Base-by-base conservation (phyloP, 2,888 invertebrate species). In the Trissonchulus sp. region DNA sequence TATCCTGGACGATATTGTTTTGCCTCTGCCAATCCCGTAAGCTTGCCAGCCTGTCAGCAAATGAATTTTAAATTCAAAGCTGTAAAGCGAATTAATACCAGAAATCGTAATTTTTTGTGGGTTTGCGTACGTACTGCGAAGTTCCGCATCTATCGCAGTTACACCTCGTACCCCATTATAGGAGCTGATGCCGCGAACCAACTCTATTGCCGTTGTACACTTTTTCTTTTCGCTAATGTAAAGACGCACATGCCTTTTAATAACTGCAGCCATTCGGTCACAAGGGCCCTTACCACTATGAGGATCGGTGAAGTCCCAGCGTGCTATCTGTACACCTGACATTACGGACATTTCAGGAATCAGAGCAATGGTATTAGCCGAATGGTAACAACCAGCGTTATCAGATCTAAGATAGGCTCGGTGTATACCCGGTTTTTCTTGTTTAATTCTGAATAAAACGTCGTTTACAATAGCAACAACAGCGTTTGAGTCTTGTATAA, bases 351-450 rank as follows among this genome's bases (percentile, higher is more conserved):
- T 3, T 15, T 15, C 8, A 8, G 35, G 69, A 33, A 69, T 34
- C 3, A 31, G 15, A 8, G 69, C 35, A 8, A 69, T 8, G 3
- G 35, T 69, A 8, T 69, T 15, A 33, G 31, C 15, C 3, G 28
- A 18, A 69, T 69, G 69, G 28, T 69, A 69, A 31, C 69, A 69
- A 8, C 69, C 69, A 34, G 69, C 69, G 31, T 69, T 69, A n/a
- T 69, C 69, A 3, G 69, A 69, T 69, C 69, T 69, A 33, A 33
- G 3, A 69, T 33, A 69, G 2, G 69, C 35, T 34, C 15, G 3
- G 31, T 34, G 3, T 33, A 69, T 33, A 33, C 2, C 15, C 3
- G 69, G 69, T 34, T 34, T 30, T 69, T 69, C 69, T 30, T 30
- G 31, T 8, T 69, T 30, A 15, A 69, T 69, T 15, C 69, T 23